Evolutionary conservation across 2,888 invertebrate species (phyloP).

Genomic region (Antheraea assamensis): DNA sequence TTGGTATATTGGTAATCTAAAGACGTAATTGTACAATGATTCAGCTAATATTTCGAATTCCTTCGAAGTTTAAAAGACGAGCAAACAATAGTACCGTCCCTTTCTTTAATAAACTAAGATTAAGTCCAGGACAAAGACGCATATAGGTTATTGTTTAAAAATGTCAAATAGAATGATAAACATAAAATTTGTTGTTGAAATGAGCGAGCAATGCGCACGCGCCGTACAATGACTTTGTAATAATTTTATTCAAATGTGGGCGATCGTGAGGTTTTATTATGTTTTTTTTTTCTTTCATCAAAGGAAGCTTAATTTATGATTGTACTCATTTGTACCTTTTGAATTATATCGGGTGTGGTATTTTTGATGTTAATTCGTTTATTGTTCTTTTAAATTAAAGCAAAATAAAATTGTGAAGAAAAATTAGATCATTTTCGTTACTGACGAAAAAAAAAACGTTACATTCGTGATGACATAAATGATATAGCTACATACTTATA

Average conservation of each 20-base stretch:
- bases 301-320: conserved; percentile 54
- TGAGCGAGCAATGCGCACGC: conserved; percentile 59
- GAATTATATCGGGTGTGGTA: conserved; percentile 32
- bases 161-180: conserved; percentile 81
- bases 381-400: neutral
- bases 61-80: conserved; percentile 58
- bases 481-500: too few relatives aligned
- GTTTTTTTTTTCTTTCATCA: conserved; percentile 52
- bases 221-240: conserved; percentile 59
- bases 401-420: neutral
- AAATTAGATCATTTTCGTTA: neutral
- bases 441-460: neutral
- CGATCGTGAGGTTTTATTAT: conserved; percentile 41
- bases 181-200: conserved; percentile 77
- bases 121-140: conserved; percentile 52
- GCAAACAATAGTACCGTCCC: conserved; percentile 61
- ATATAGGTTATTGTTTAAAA: conserved; percentile 70
- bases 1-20: neutral
- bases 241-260: conserved; percentile 67
- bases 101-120: conserved; percentile 45
- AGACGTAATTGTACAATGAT: conserved; percentile 49
- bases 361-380: conserved; percentile 19
- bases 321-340: conserved; percentile 44
- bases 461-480: neutral
- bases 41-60: conserved; percentile 70